These are phyloP conservation scores for Athetis lepigone DNA, from an alignment of 2,888 invertebrate genomes.

Conservation along the genomic window DNA sequence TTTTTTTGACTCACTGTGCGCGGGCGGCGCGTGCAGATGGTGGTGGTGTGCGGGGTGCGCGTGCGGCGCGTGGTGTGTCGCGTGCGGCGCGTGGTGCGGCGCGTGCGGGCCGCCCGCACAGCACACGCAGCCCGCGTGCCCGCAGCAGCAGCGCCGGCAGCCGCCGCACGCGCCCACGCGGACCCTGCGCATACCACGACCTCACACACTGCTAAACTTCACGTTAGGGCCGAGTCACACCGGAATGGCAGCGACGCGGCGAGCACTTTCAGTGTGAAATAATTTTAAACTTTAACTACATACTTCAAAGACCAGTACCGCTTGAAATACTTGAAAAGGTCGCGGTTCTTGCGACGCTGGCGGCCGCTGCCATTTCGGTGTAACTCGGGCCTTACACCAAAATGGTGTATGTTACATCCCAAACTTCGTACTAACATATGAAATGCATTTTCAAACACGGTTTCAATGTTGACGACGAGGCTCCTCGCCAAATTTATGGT, in stretches of 20 bases:
- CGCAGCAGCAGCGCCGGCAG: slow-evolving; percentile 82
- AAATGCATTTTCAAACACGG: neutral
- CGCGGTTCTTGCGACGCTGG: no score
- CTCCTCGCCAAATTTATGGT: no score
- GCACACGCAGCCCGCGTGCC: slow-evolving; percentile 61
- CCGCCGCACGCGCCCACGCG: slow-evolving; percentile 72
- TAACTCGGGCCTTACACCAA: no score
- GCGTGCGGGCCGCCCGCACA: slow-evolving; percentile 48
- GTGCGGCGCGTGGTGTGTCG: slow-evolving; percentile 45
- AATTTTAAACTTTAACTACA: no score
- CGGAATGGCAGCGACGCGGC: no score
- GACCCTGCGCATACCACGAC: slow-evolving; percentile 63
- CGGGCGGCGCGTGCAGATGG: slow-evolving; percentile 61
- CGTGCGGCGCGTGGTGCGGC: slow-evolving; percentile 61
- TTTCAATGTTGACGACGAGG: neutral
- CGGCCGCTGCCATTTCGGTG: no score
- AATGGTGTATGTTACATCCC: no score
- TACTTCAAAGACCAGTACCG: no score
- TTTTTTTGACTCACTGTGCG: slow-evolving; percentile 50
- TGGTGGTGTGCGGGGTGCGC: slow-evolving; percentile 60
- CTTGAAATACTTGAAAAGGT: no score
- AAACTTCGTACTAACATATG: no score
- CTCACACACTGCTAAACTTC: neutral
- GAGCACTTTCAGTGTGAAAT: no score
- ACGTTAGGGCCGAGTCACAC: no score